These are phyloP conservation scores for Aldabrachelys gigantea DNA, from an alignment of 2,113 vertebrate species.

Conservation along the genomic window DNA sequence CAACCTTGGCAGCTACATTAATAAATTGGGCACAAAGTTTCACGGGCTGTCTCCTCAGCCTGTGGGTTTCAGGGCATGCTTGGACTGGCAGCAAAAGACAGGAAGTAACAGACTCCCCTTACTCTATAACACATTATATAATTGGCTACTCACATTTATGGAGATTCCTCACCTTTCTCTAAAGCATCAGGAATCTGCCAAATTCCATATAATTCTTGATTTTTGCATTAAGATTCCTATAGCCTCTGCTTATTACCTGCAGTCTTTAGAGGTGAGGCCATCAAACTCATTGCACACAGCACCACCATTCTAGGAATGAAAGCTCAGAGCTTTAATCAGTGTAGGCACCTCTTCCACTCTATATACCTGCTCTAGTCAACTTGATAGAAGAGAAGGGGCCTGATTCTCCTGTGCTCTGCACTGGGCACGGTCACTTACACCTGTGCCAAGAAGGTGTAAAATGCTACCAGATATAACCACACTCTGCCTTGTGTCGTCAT, in stretches of 20 bases:
- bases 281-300: neutral
- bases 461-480: neutral
- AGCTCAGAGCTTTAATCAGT: neutral
- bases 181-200: neutral
- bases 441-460: neutral
- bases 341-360: neutral
- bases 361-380: neutral
- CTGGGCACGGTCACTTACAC: neutral
- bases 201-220: rapidly evolving
- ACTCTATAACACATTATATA: neutral
- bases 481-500: neutral
- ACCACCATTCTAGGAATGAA: neutral
- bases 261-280: neutral
- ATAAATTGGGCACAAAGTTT: neutral
- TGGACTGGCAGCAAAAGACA: neutral
- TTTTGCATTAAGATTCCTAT: neutral
- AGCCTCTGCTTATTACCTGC: neutral
- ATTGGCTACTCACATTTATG: neutral
- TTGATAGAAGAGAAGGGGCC: neutral
- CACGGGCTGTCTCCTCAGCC: neutral
- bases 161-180: neutral
- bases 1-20: neutral
- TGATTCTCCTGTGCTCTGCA: neutral
- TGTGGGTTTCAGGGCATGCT: neutral
- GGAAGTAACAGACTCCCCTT: neutral